Evolutionary conservation across 2,113 vertebrate species (phyloP), one percentile per base, ranked within the genome.

Genomic region (Pluvianellus socialis): DNA sequence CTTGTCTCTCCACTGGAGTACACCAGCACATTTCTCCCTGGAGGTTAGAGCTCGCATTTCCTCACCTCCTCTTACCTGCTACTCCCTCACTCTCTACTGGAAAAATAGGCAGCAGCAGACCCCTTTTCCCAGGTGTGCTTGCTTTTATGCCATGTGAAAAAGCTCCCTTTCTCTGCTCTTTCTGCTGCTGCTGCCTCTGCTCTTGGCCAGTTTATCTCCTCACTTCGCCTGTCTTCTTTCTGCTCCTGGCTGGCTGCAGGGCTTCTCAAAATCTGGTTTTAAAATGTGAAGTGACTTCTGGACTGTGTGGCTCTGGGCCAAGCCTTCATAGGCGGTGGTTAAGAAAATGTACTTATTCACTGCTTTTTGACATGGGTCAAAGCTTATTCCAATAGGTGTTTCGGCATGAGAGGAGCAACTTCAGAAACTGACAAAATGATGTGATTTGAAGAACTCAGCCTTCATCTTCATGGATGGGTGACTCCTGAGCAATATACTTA

Each of bases 191-290:
- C 53, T 65, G 40, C 40, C 18, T 71, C 33, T 75, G 49, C 22
- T 47, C 49, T 8, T 83, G 27, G 24, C 15, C 0, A 1, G 6
- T 91, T 72, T 91, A 33, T 33, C 12, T 77, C n/a, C 47, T 68
- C 13, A 22, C 9, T 58, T n/a, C 81, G n/a, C 8, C 45, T 75
- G 35, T 70, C 63, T 65, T 82, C 53, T 63, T 70, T 77, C 67
- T 83, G 50, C 50, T 90, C 18, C 42, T 71, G 45, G 6, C 26
- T 95, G 42, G 22, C 92, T 90, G 35, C 79, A 74, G 92, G 55
- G 47, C 86, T 80, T 93, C 66, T 97, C 92, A 93, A 90, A 92
- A 94, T n/a, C 20, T 59, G 33, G 7, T 65, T 92, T 94, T 62
- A 76, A 94, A 90, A 94, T 70, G n/a, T 33, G 22, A 93, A 88